A percentile compares a stretch with the other conserved stretches of the same genome.
These are phyloP conservation scores for Arrhopalites spinosus DNA, from an alignment of 2,888 invertebrate genomes.

Conservation along the genomic window DNA sequence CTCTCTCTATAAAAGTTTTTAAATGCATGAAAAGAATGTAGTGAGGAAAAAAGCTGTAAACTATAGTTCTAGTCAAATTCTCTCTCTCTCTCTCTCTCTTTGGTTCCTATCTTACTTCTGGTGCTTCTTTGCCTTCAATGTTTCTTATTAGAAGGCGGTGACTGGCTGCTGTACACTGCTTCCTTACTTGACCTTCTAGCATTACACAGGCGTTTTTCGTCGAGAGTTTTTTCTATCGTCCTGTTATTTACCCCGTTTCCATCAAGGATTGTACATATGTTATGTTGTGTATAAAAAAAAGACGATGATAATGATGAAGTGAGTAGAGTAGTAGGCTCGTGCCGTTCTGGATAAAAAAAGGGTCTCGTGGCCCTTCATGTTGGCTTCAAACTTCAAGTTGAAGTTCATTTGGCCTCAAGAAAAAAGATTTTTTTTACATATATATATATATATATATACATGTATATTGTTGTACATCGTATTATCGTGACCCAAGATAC, in stretches of 20 bases:
- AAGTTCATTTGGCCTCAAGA: slow-evolving; percentile 26
- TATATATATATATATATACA: too few relatives aligned
- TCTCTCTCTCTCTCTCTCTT: background rate
- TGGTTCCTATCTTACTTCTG: background rate
- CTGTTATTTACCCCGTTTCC: background rate
- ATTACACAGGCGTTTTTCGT: slow-evolving; percentile 19
- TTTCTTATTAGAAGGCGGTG: slow-evolving; percentile 30
- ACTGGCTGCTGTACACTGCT: slow-evolving; percentile 30
- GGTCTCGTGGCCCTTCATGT: slow-evolving; percentile 11
- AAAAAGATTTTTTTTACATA: background rate
- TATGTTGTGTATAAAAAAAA: background rate
- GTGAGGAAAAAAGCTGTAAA: background rate
- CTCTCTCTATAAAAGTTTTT: background rate
- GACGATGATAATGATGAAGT: slow-evolving; percentile 27
- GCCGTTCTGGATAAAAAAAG: slow-evolving; percentile 25
- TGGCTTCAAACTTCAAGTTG: slow-evolving; percentile 10
- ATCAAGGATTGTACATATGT: background rate
- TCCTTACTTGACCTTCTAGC: slow-evolving; percentile 35
- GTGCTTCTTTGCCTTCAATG: background rate
- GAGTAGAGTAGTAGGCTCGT: slow-evolving; percentile 26
- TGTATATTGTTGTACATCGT: background rate
- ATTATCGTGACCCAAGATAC: slow-evolving; percentile 10
- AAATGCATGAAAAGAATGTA: slow-evolving; percentile 10
- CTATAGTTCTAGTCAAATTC: background rate
- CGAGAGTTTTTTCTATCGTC: background rate